Base-by-base conservation (phyloP, 1,140 invertebrate species). In the Anagrus nilaparvatae region DNA sequence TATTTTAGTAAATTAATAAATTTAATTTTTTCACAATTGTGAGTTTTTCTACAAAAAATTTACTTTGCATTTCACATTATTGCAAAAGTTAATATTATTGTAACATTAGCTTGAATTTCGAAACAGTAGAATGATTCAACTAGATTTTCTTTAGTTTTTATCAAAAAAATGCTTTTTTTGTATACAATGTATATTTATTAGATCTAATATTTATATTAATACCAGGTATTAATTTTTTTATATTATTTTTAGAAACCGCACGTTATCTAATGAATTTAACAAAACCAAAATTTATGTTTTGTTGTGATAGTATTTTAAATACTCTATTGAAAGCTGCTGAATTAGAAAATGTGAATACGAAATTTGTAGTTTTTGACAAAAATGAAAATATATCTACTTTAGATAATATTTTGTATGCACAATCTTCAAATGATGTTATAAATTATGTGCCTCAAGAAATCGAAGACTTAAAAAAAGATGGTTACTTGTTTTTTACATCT, bases 281-380 rank as follows among this genome's bases (percentile, higher is more conserved):
- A 0, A 31, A 46, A n/a, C 60, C 62, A 6, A 61, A 62, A 43
- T 19, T 65, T 10, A 46, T 62, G 5, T 66, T 66, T 27, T 43
- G 48, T 4, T 48, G 53, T n/a, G 32, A 48, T 30, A 27, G 38
- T 3, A 43, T 32, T 6, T 39, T 50, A 1, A 10, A 38, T 9
- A 28, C 54, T 3, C 43, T 61, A 5, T 30, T 38, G 6, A 45
- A 52, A 13, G 49, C 53, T n/a, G 18, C 45, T 3, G 29, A 46
- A 19, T 38, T 53, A 30, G 34, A 52, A 10, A 23, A 34, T 20
- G 12, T 47, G 2, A 17, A 53, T 7, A 23, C 44, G 0, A 47
- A 40, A 24, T 49, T 64, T 8, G 46, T 64, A 6, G 47, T 59
- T 2, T 56, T 60, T 20, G 58, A 52, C 0, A 49, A 53, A 19